Percentiles rank a stretch among this genome's conserved stretches.
phyloP scores from a whole-genome alignment of 2,113 vertebrate species.

The Falco punctatus region DNA sequence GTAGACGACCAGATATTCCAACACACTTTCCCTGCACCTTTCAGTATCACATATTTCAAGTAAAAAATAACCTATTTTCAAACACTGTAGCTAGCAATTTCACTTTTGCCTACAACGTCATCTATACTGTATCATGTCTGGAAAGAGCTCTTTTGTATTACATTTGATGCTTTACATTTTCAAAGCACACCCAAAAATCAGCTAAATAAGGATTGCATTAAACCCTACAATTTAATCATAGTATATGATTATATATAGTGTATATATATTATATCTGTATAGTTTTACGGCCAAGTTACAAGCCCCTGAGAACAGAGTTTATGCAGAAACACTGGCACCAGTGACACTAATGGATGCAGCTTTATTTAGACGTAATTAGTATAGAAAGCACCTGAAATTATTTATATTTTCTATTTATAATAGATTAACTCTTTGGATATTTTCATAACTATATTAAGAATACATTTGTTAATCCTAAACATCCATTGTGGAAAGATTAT shows the following conservation, averaged over 20 bases:
- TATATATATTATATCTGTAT: conserved; percentile 2
- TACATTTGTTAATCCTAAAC: conserved; percentile 47
- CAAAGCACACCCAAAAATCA: conserved; percentile 39
- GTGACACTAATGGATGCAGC: background rate
- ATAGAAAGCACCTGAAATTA: conserved; percentile 43
- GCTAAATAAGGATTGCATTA: conserved; percentile 40
- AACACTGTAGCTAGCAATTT: conserved; percentile 22
- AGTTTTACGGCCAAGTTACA: conserved; percentile 48
- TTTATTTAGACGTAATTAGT: conserved; percentile 35
- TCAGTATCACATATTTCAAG: conserved; percentile 47
- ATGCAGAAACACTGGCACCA: conserved; percentile 57
- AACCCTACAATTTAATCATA: conserved; percentile 29
- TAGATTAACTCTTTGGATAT: conserved; percentile 58
- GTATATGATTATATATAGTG: background rate
- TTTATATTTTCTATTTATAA: conserved; percentile 52
- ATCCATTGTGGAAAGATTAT: background rate
- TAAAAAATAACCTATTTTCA: conserved; percentile 21
- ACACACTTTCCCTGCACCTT: conserved; percentile 22
- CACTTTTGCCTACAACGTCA: background rate
- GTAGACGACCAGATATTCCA: conserved; percentile 49
- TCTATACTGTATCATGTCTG: background rate
- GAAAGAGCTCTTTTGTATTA: conserved; percentile 26
- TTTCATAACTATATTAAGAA: conserved; percentile 41
- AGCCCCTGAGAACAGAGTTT: conserved; percentile 70
- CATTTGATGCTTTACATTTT: conserved; percentile 20